phyloP scores from a whole-genome alignment of 2,888 invertebrate genomes.

The Hydrotaea cyrtoneurina region DNA sequence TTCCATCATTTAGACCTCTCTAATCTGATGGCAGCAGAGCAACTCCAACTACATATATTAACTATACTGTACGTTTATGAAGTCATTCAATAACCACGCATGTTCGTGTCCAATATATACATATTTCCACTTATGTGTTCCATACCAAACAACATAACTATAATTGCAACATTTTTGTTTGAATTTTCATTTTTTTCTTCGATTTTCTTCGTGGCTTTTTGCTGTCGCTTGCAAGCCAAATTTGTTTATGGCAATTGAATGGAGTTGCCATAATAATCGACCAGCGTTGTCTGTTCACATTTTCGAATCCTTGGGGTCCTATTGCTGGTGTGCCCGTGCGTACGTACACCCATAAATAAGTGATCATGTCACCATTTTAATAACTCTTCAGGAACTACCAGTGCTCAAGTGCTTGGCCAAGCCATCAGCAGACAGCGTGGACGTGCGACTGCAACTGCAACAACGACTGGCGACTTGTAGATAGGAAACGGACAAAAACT shows the following conservation, averaged over 20 bases:
- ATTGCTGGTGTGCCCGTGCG: slow-evolving; percentile 52
- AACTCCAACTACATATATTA: no score
- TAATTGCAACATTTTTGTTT: slow-evolving; percentile 4
- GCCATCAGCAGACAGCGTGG: slow-evolving; percentile 10
- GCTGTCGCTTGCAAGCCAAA: no score
- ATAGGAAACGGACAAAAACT: slow-evolving; percentile 27
- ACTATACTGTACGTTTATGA: no score
- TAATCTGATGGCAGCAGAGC: no score
- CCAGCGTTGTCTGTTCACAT: not conserved
- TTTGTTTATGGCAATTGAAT: slow-evolving; percentile 28
- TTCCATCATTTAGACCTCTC: no score
- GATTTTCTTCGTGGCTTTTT: no score
- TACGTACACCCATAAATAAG: slow-evolving; percentile 65
- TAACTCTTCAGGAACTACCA: slow-evolving; percentile 62
- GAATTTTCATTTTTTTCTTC: not conserved
- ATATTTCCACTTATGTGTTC: not conserved
- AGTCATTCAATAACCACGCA: no score
- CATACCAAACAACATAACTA: not conserved
- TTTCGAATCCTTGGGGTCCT: slow-evolving; percentile 64
- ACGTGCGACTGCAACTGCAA: not conserved
- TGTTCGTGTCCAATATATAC: no score
- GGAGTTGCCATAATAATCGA: not conserved
- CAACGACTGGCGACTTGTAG: not conserved
- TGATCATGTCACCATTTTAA: slow-evolving; percentile 68
- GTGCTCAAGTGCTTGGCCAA: not conserved